phyloP scores from a whole-genome alignment of 2,797 vertebrate species.

The Microctenopoma lineatum region DNA sequence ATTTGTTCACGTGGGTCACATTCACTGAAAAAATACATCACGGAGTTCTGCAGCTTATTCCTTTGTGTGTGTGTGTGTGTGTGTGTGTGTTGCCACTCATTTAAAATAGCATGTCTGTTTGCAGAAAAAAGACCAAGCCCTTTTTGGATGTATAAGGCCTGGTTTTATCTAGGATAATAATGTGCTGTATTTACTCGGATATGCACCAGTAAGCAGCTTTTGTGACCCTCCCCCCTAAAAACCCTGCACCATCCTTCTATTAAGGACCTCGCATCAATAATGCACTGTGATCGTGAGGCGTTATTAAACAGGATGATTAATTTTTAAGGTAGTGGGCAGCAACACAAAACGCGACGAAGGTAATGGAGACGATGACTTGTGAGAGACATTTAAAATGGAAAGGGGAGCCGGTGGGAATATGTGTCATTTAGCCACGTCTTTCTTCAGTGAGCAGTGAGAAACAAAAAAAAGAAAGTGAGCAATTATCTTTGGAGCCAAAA shows the following conservation, averaged over 20 bases:
- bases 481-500: slow-evolving; percentile 18
- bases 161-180: slow-evolving; percentile 54
- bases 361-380: slow-evolving; percentile 76
- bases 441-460: neutral
- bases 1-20: slow-evolving; percentile 30
- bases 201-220: slow-evolving; percentile 69
- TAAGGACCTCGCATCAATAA: slow-evolving; percentile 85
- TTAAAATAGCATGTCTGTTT: slow-evolving; percentile 42
- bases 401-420: slow-evolving; percentile 26
- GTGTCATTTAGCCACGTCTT: slow-evolving; percentile 21
- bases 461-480: slow-evolving; percentile 17
- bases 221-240: slow-evolving; percentile 60
- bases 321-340: slow-evolving; percentile 84
- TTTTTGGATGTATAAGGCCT: slow-evolving; percentile 18
- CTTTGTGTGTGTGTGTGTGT: neutral
- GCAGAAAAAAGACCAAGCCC: slow-evolving; percentile 21
- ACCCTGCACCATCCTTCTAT: slow-evolving; percentile 75
- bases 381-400: slow-evolving; percentile 65
- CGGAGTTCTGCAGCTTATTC: slow-evolving; percentile 14
- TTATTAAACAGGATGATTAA: slow-evolving; percentile 87
- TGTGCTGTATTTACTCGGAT: slow-evolving; percentile 56
- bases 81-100: slow-evolving; percentile 16
- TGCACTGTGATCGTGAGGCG: slow-evolving; percentile 85
- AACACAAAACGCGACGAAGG: slow-evolving; percentile 78
- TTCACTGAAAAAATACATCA: slow-evolving; percentile 6